A percentile compares a stretch with the other conserved stretches of the same genome.
These are phyloP conservation scores for Aleadryas rufinucha DNA, from an alignment of 2,113 vertebrate species.

Conservation along the genomic window DNA sequence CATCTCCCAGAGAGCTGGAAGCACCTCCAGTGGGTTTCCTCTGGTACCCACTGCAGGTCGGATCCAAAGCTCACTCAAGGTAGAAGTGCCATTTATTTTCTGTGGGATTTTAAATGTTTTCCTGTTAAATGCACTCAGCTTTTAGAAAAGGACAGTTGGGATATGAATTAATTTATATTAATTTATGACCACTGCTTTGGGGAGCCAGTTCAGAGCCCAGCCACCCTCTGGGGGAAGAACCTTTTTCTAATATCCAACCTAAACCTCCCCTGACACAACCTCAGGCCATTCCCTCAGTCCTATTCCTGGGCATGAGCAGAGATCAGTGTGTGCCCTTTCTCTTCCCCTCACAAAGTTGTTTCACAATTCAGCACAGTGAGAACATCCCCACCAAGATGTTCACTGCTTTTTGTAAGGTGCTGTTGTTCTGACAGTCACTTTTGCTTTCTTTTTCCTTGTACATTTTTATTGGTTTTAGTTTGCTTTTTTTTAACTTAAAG, in stretches of 20 bases:
- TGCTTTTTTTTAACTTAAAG: too few relatives aligned
- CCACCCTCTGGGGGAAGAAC: not conserved
- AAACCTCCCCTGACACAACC: not conserved
- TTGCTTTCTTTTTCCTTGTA: not conserved
- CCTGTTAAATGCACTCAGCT: not conserved
- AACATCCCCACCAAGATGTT: accelerated
- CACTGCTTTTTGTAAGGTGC: not conserved
- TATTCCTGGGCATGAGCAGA: not conserved
- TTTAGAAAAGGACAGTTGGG: not conserved
- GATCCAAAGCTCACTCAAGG: not conserved
- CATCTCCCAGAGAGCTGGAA: not conserved
- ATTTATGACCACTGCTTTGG: not conserved
- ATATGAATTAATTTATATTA: not conserved
- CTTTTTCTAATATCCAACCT: not conserved
- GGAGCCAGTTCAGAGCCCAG: not conserved
- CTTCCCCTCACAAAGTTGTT: not conserved
- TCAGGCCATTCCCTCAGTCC: not conserved
- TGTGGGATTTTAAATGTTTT: not conserved
- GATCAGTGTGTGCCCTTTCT: not conserved
- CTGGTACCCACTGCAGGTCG: not conserved
- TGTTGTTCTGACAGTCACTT: not conserved
- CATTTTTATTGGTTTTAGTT: not conserved
- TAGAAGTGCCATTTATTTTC: not conserved
- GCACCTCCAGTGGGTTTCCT: not conserved
- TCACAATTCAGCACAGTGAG: not conserved